These are phyloP conservation scores for Pachypanchax playfairii DNA, from an alignment of 2,113 vertebrate species.

Conservation along the genomic window DNA sequence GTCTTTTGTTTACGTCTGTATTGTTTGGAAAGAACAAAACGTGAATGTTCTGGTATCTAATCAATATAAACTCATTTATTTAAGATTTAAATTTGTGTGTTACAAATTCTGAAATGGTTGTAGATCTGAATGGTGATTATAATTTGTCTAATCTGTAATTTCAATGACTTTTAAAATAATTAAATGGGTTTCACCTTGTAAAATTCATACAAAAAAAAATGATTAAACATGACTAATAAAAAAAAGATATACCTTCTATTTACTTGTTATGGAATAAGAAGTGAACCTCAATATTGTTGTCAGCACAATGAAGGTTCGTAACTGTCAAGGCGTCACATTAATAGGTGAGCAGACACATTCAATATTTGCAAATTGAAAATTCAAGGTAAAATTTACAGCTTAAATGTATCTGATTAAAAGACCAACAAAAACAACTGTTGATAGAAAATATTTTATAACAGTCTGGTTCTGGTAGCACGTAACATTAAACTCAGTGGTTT, in stretches of 20 bases:
- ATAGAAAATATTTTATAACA: neutral
- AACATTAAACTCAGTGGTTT: constrained; percentile 1
- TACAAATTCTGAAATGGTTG: constrained; percentile 1
- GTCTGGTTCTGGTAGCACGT: neutral
- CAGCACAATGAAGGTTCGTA: neutral
- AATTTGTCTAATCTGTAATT: neutral
- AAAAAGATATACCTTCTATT: neutral
- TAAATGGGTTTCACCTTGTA: neutral
- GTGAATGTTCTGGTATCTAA: neutral
- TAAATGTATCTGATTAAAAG: neutral
- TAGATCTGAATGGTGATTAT: constrained; percentile 4
- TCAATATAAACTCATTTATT: constrained; percentile 10
- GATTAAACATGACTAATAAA: neutral
- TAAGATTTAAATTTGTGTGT: constrained; percentile 1
- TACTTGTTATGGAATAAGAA: neutral
- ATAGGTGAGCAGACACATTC: neutral
- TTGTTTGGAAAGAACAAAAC: constrained; percentile 25
- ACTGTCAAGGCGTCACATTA: too few relatives aligned
- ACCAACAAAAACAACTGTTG: neutral
- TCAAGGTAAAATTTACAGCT: neutral
- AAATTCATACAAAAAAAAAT: neutral
- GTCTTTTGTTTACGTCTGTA: constrained; percentile 22
- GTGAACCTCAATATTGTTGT: neutral
- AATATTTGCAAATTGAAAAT: neutral
- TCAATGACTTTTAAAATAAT: neutral